phyloP scores from a whole-genome alignment of 2,113 vertebrate genomes.

The Phalacrocorax brasilianus region DNA sequence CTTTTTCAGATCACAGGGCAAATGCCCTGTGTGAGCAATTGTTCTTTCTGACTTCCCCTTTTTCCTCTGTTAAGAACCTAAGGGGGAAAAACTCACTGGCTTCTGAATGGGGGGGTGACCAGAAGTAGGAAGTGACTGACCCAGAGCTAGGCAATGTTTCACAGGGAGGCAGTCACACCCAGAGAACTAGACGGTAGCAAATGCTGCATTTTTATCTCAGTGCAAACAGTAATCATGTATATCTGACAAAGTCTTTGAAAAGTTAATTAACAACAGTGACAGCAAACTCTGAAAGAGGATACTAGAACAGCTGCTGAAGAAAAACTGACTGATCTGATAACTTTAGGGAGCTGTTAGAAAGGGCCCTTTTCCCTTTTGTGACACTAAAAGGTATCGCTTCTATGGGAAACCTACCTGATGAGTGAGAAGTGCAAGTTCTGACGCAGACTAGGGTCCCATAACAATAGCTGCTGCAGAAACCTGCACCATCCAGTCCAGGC shows the following conservation, averaged over 20 bases:
- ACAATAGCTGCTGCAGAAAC: background rate
- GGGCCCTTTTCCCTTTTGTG: background rate
- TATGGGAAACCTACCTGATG: background rate
- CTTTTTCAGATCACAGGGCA: background rate
- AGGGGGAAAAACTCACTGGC: background rate
- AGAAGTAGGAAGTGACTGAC: background rate
- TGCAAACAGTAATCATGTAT: background rate
- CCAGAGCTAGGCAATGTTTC: background rate
- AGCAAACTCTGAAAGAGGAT: background rate
- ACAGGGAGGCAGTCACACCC: background rate
- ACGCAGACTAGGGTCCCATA: background rate
- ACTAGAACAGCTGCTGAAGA: background rate
- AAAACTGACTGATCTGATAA: background rate
- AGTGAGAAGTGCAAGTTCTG: background rate
- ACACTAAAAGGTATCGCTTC: background rate
- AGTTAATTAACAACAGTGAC: background rate
- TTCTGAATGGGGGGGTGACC: background rate
- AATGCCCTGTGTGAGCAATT: background rate
- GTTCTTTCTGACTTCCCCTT: background rate
- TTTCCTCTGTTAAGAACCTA: background rate
- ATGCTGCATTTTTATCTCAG: fast-evolving
- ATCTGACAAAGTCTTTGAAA: background rate
- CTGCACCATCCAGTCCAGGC: fast-evolving
- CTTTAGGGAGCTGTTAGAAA: background rate
- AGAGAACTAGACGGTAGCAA: background rate